Conservation (phyloP, 2,888 invertebrate genomes). For the Cybosia mesomella region DNA sequence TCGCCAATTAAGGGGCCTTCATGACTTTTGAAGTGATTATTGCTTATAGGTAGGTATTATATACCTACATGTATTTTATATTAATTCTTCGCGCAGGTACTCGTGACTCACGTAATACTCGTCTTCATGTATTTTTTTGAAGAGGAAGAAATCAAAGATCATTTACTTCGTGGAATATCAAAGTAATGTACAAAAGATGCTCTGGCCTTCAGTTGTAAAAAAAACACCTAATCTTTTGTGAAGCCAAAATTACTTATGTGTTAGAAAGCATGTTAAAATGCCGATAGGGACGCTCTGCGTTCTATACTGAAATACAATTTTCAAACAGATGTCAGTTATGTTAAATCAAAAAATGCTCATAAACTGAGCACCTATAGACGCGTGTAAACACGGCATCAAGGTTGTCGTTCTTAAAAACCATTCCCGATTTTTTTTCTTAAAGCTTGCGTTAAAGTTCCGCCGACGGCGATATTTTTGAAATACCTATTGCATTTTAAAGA, state of each 20-base stretch:
- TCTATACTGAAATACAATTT: conserved; percentile 62
- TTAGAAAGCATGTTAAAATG: conserved; percentile 27
- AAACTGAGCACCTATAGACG: conserved; percentile 74
- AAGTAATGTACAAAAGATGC: conserved; percentile 23
- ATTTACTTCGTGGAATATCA: conserved; percentile 39
- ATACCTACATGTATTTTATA: neutral
- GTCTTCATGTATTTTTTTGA: neutral
- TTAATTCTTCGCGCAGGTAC: neutral
- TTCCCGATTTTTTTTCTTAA: conserved; percentile 81
- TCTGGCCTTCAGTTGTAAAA: conserved; percentile 36
- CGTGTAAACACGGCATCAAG: conserved; percentile 81
- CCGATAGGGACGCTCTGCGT: conserved; percentile 41
- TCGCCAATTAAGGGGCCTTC: neutral
- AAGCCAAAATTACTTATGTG: conserved; percentile 35
- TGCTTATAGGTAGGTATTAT: neutral
- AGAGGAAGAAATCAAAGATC: conserved; percentile 9
- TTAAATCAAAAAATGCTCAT: conserved; percentile 76
- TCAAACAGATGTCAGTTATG: conserved; percentile 76
- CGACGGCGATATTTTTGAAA: conserved; percentile 82
- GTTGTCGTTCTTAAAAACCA: conserved; percentile 83
- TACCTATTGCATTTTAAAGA: conserved; percentile 87
- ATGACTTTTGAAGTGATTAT: neutral
- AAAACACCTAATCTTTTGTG: conserved; percentile 44
- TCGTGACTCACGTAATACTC: neutral
- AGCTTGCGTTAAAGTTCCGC: conserved; percentile 72